phyloP scores from a whole-genome alignment of 2,888 invertebrate genomes.

The Yponomeuta malinellus region DNA sequence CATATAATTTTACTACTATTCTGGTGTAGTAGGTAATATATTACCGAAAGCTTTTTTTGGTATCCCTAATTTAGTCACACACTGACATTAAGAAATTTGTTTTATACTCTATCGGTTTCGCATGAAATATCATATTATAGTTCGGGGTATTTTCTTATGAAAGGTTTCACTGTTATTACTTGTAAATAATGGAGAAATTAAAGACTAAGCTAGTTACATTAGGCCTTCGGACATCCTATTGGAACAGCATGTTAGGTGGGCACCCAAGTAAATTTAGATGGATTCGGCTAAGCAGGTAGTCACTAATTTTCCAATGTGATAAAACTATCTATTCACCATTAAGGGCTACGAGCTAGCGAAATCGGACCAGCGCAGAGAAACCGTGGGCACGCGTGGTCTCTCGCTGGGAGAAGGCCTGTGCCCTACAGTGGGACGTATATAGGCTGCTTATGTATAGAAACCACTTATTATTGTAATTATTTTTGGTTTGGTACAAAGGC shows the following conservation, averaged over 20 bases:
- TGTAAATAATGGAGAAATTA: conserved; percentile 69
- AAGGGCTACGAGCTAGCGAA: no score
- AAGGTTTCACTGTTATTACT: conserved; percentile 34
- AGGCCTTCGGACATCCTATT: not conserved
- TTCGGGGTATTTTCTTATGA: conserved; percentile 24
- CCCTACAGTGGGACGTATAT: no score
- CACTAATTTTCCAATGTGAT: no score
- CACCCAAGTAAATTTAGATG: not conserved
- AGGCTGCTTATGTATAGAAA: no score
- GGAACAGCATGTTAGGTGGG: no score
- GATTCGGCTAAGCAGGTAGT: not conserved
- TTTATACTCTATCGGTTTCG: not conserved
- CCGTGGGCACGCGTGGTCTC: no score
- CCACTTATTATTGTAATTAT: no score
- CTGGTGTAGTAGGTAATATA: not conserved
- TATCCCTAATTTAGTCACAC: not conserved
- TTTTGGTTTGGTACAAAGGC: no score
- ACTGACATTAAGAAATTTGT: no score
- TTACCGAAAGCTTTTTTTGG: not conserved
- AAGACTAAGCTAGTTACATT: conserved; percentile 53
- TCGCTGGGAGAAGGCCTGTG: no score
- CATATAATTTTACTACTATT: not conserved
- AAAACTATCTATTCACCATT: no score
- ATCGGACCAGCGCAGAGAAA: no score
- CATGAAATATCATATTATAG: not conserved